phyloP scores from a whole-genome alignment of 2,888 invertebrate species.

The Eupithecia exiguata region DNA sequence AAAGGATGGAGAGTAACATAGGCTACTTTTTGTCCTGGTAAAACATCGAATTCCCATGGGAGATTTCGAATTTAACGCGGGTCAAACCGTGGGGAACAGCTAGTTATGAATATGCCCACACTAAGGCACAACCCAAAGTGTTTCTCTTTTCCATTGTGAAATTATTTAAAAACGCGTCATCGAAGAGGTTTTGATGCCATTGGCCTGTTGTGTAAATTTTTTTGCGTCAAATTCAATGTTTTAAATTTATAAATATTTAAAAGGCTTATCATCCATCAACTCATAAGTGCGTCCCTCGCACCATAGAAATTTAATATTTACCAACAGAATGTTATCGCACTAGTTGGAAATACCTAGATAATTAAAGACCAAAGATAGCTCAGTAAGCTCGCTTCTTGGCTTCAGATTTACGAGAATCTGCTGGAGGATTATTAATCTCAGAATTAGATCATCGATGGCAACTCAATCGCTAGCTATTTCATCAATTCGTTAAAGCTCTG shows the following conservation, averaged over 20 bases:
- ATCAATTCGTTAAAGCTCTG: neutral
- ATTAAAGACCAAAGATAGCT: neutral
- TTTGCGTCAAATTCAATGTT: neutral
- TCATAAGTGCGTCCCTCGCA: neutral
- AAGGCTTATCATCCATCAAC: neutral
- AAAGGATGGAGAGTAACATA: too few species aligned
- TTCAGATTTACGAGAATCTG: constrained; percentile 39
- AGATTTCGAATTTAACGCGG: too few species aligned
- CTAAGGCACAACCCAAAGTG: too few species aligned
- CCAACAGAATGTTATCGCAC: neutral
- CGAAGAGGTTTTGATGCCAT: neutral
- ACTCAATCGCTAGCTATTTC: constrained; percentile 35
- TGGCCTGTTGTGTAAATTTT: neutral
- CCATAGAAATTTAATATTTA: neutral
- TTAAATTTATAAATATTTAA: neutral
- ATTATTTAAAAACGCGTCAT: neutral
- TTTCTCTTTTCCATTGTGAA: neutral
- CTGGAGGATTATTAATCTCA: constrained; percentile 43
- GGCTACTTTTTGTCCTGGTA: too few species aligned
- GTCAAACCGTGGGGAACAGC: too few species aligned
- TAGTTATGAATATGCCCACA: too few species aligned
- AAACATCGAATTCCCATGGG: too few species aligned
- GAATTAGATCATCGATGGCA: constrained; percentile 35
- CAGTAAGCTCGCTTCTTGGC: constrained; percentile 31
- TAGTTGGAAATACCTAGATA: constrained; percentile 1